Evolutionary conservation across 2,113 vertebrate genomes (phyloP).

Genomic region (Lontra canadensis): DNA sequence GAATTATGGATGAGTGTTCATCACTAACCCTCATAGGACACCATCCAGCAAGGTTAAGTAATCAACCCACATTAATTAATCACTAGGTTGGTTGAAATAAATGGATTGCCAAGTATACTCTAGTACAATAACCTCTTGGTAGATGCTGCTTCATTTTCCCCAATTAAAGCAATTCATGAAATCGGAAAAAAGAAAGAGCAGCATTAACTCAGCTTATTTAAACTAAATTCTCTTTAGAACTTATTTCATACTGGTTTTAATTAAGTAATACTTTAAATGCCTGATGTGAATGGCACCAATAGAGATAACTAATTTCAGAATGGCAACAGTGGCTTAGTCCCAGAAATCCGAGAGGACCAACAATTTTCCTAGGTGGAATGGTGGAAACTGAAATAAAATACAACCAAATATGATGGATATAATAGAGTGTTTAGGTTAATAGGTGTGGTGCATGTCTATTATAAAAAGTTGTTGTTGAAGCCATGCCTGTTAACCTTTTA

Average conservation of each 20-base stretch:
- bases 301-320: neutral
- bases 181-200: neutral
- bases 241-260: neutral
- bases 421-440: neutral
- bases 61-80: slow-evolving; percentile 6
- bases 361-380: neutral
- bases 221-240: neutral
- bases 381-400: slow-evolving; percentile 20
- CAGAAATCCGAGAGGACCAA: neutral
- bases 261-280: neutral
- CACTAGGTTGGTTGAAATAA: neutral
- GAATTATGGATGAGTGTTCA: neutral
- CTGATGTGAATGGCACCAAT: neutral
- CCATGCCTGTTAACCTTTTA: slow-evolving; percentile 42
- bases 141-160: neutral
- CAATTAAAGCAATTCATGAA: slow-evolving; percentile 27
- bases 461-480: slow-evolving; percentile 34
- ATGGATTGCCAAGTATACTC: neutral
- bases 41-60: neutral
- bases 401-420: neutral
- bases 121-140: neutral
- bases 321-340: neutral
- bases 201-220: slow-evolving; percentile 13
- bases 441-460: slow-evolving; percentile 23
- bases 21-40: neutral